A percentile compares a stretch with the other conserved stretches of the same genome.
These are phyloP conservation scores for Panagrolaimus sp. DNA, from an alignment of 1,140 invertebrate species.

Conservation along the genomic window DNA sequence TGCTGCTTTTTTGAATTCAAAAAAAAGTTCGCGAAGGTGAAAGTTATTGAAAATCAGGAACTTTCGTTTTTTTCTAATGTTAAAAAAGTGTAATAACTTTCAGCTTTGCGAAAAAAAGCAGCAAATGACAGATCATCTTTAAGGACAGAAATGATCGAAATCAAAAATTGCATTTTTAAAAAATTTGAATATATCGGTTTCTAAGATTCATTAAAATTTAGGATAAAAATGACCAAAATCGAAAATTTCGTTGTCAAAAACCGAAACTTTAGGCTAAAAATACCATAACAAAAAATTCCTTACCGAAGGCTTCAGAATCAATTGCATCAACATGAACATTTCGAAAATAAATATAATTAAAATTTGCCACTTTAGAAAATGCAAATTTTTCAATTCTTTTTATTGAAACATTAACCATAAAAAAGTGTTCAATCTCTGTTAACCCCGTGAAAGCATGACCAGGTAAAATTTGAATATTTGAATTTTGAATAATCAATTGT, in stretches of 20 bases:
- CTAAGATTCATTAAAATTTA: too few relatives aligned
- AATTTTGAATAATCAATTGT: conserved; percentile 37
- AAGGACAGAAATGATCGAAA: too few relatives aligned
- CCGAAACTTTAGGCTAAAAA: too few relatives aligned
- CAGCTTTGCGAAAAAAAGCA: too few relatives aligned
- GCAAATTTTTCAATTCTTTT: conserved; percentile 31
- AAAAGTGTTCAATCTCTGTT: conserved; percentile 38
- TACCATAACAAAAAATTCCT: neutral
- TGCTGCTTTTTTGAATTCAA: too few relatives aligned
- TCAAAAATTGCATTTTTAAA: too few relatives aligned
- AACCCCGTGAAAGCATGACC: conserved; percentile 32
- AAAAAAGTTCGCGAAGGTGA: too few relatives aligned
- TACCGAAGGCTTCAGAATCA: conserved; percentile 37
- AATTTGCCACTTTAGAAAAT: conserved; percentile 29
- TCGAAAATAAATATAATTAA: conserved; percentile 37
- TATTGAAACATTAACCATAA: conserved; percentile 44
- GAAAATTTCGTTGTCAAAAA: too few relatives aligned
- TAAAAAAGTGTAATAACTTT: too few relatives aligned
- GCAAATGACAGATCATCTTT: too few relatives aligned
- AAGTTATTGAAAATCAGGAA: conserved; percentile 12
- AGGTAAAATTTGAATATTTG: conserved; percentile 20
- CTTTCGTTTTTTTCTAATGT: conserved; percentile 1
- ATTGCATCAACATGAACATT: conserved; percentile 24
- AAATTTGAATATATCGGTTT: too few relatives aligned
- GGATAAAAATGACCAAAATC: too few relatives aligned